Evolutionary conservation across 1,140 invertebrate species (phyloP), one percentile per base, ranked within the genome.

Genomic region (Drosophila orena): DNA sequence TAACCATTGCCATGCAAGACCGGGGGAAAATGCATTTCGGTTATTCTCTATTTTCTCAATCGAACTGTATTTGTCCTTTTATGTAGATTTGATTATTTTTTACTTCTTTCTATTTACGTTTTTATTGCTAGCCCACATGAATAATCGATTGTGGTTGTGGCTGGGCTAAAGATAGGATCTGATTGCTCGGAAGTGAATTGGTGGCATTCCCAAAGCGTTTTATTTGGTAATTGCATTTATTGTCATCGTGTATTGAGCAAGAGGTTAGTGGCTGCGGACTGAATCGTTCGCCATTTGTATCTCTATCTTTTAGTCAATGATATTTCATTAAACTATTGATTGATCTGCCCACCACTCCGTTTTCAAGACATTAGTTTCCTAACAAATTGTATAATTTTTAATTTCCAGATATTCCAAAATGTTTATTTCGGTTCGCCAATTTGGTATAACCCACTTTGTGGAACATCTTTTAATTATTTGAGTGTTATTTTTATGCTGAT

Each of bases 11-110:
- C 84, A 77, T n/a, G 79, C 56, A 49, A 84, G 53, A 38, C 42
- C 64, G 49, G 53, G 17, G 14, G 10, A 59, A 42, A 59, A 56
- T 61, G 52, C 35, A 30, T 40, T 12, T 53, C 56, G 46, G 46
- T 37, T 54, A 46, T 4, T 24, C 24, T 0, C 2, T 8, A 30
- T 30, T 30, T 66, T 52, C 64, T 65, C 69, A 79, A 78, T 61
- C 57, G 35, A 52, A 37, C 64, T 79, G 83, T 71, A 88, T 83
- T 86, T 76, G 66, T 81, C 81, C 81, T 86, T 86, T 86, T 81
- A 86, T 58, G 81, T 64, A 57, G 75, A 78, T 88, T 71, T 62
- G 14, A 38, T 60, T 52, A 14, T 40, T 47, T 76, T 76, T 46
- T 50, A 42, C 17, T 55, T 59, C 47, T 43, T 74, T 38, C 50